These are phyloP conservation scores for Endotricha flammealis DNA, from an alignment of 2,888 invertebrate species.

Conservation along the genomic window DNA sequence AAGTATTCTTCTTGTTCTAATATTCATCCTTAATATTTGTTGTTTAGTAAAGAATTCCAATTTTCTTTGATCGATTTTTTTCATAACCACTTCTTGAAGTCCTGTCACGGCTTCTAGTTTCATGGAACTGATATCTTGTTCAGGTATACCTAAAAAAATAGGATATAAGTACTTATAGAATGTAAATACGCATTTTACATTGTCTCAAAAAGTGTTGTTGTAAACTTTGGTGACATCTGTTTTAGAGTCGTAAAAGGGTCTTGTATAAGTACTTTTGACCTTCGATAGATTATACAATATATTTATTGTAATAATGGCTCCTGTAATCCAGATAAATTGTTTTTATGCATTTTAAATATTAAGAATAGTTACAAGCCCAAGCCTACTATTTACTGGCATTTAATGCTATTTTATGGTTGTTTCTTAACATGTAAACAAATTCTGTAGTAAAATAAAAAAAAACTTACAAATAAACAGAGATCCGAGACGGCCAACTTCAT, in stretches of 20 bases:
- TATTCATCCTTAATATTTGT: slow-evolving; percentile 58
- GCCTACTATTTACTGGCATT: too few relatives aligned
- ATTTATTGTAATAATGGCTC: background rate
- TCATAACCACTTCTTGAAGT: slow-evolving; percentile 48
- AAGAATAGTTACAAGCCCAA: too few relatives aligned
- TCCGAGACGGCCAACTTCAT: slow-evolving; percentile 52
- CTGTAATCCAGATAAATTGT: background rate
- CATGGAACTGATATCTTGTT: slow-evolving; percentile 51
- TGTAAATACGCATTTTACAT: too few relatives aligned
- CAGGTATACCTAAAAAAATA: slow-evolving; percentile 44
- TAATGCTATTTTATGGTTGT: too few relatives aligned
- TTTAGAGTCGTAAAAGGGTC: too few relatives aligned
- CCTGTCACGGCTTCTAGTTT: slow-evolving; percentile 58
- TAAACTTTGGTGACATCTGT: too few relatives aligned
- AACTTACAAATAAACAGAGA: slow-evolving; percentile 51
- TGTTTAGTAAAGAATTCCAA: slow-evolving; percentile 56
- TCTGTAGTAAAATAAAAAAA: background rate
- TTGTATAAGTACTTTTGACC: too few relatives aligned
- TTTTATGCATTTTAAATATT: too few relatives aligned
- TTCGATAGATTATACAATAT: too few relatives aligned
- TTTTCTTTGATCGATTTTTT: slow-evolving; percentile 47
- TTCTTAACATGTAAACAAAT: too few relatives aligned
- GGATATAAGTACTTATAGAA: background rate
- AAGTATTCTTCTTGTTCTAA: slow-evolving; percentile 50
- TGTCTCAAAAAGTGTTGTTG: too few relatives aligned